Conservation (phyloP, 23 tunicate species). For the Halocynthia roretzi region DNA sequence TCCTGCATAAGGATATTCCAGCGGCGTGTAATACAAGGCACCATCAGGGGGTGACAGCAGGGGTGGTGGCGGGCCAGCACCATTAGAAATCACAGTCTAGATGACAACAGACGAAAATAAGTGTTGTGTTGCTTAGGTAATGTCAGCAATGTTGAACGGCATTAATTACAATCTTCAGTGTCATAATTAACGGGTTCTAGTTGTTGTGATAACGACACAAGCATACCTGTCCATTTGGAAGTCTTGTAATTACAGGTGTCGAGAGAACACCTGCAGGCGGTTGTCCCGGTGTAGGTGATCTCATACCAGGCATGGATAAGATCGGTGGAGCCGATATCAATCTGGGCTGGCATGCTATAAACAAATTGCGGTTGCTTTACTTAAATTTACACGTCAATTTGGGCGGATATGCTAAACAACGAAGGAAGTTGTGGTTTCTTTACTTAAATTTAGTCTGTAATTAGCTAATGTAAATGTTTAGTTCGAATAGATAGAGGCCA, state of each 20-base stretch:
- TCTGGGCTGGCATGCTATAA: constrained; percentile 18
- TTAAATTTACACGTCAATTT: too few species aligned
- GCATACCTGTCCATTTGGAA: constrained; percentile 91
- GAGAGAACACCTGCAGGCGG: constrained; percentile 50
- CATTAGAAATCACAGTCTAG: constrained; percentile 78
- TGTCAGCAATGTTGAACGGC: not conserved
- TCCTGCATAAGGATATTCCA: constrained; percentile 23
- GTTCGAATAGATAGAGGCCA: too few species aligned
- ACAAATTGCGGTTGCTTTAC: not conserved
- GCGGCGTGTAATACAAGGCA: constrained; percentile 54
- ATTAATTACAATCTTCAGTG: not conserved
- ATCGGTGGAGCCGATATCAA: constrained; percentile 35
- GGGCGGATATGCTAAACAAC: too few species aligned
- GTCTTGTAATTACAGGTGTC: constrained; percentile 68
- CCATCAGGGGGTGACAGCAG: constrained; percentile 61
- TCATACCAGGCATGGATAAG: constrained; percentile 41
- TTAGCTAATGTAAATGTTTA: too few species aligned
- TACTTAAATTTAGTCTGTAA: too few species aligned
- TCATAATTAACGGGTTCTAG: not conserved
- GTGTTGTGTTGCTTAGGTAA: not conserved
- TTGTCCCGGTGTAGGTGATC: constrained; percentile 76
- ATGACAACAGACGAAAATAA: constrained; percentile 1
- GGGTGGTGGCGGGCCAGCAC: constrained; percentile 61
- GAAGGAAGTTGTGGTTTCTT: too few species aligned
- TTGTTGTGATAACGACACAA: not conserved